Conservation (phyloP, 53 echinoderm and acorn worm genomes). For the Paelopatides confundens region DNA sequence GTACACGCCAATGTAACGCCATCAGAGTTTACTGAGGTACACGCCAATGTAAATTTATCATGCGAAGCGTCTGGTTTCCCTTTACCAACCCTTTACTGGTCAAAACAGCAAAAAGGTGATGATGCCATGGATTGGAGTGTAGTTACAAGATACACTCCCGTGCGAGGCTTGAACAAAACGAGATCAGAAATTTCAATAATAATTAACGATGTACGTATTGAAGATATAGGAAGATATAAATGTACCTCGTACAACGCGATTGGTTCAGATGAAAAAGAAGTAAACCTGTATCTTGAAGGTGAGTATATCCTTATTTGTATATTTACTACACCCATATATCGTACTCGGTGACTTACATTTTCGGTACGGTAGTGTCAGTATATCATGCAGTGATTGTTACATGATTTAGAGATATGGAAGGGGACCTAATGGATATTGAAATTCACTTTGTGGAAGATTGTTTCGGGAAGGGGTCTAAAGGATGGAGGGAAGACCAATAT, state of each 20-base stretch:
- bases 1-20: background rate
- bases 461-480: too few species aligned
- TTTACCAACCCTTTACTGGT: background rate
- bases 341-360: too few species aligned
- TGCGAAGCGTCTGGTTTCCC: constrained; percentile 7
- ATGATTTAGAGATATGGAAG: too few species aligned
- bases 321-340: too few species aligned
- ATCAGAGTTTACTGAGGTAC: background rate
- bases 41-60: background rate
- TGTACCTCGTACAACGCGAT: background rate
- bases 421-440: too few species aligned
- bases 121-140: background rate
- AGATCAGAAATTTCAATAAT: background rate
- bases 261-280: background rate
- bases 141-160: too few species aligned
- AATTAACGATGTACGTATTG: background rate
- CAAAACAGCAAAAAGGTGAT: background rate
- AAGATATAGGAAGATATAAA: background rate
- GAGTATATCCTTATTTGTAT: too few species aligned
- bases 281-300: background rate
- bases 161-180: background rate
- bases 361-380: too few species aligned
- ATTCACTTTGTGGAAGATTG: too few species aligned
- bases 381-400: too few species aligned
- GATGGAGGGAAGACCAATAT: too few species aligned